Evolutionary conservation across 2,113 vertebrate genomes (phyloP).

Genomic region (Felis catus): DNA sequence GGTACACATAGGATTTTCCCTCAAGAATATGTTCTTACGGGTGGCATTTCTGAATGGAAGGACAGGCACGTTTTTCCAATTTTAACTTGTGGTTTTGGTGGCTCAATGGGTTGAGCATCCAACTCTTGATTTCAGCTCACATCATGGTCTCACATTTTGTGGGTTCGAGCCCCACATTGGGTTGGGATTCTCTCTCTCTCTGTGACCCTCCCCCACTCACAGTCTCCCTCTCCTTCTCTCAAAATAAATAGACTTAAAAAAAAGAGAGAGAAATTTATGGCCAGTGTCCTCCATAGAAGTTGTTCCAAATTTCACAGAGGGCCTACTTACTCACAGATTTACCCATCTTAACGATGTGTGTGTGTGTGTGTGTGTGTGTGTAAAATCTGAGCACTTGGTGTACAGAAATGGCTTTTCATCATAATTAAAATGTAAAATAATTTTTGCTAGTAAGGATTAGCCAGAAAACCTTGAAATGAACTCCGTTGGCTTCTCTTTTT

Average conservation of each 20-base stretch:
- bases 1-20: fast-evolving
- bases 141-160: no score
- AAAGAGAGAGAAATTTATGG: not conserved
- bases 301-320: not conserved
- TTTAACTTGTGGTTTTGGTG: not conserved
- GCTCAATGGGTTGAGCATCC: no score
- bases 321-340: not conserved
- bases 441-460: not conserved
- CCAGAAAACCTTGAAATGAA: not conserved
- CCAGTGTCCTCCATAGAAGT: not conserved
- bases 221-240: no score
- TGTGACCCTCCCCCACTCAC: no score
- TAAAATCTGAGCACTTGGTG: no score
- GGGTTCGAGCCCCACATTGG: no score
- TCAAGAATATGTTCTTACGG: not conserved
- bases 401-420: not conserved
- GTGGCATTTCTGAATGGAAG: not conserved
- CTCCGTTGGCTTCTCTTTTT: not conserved
- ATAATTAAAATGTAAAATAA: not conserved
- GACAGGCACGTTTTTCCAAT: not conserved
- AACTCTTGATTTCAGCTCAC: no score
- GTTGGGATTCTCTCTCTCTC: no score
- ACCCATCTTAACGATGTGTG: not conserved
- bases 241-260: no score
- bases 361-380: not conserved